A percentile compares a stretch with the other conserved stretches of the same genome.
Conservation (phyloP, 2,888 invertebrate genomes). For the Drosophila mayaguana region DNA sequence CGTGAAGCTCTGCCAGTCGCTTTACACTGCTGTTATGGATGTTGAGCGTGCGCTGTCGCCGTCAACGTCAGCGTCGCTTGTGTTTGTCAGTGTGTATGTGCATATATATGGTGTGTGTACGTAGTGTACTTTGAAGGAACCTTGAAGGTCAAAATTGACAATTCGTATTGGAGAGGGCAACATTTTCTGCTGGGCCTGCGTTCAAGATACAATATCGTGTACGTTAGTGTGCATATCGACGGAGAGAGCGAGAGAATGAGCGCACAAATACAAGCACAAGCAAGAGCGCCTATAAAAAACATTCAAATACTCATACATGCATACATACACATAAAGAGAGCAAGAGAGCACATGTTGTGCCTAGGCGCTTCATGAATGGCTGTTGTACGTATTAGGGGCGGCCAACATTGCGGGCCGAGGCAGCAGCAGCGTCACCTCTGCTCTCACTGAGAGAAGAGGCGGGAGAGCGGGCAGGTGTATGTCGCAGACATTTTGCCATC, state of each 20-base stretch:
- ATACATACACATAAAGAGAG: constrained; percentile 8
- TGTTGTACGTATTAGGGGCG: constrained; percentile 18
- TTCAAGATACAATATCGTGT: constrained; percentile 55
- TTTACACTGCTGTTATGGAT: constrained; percentile 49
- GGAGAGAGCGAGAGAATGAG: constrained; percentile 10
- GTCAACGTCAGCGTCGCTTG: constrained; percentile 32
- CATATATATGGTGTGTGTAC: constrained; percentile 30
- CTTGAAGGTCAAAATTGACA: constrained; percentile 85
- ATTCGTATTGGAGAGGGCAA: constrained; percentile 73
- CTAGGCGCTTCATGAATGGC: constrained; percentile 42
- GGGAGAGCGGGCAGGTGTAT: constrained; percentile 40
- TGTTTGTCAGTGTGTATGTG: constrained; percentile 10
- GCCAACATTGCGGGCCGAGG: constrained; percentile 21
- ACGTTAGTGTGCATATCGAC: constrained; percentile 25
- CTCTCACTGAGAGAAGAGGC: constrained; percentile 18
- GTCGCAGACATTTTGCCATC: constrained; percentile 56
- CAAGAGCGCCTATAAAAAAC: constrained; percentile 1
- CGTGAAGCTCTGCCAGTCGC: constrained; percentile 60
- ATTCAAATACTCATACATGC: background rate
- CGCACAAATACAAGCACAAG: background rate
- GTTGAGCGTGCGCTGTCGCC: constrained; percentile 34
- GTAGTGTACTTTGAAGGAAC: constrained; percentile 83
- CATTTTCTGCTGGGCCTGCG: constrained; percentile 49
- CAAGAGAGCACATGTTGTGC: constrained; percentile 32
- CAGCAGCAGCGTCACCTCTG: constrained; percentile 12